Percentiles rank a stretch among this genome's conserved stretches.
phyloP scores from a whole-genome alignment of 2,888 invertebrate species.

The Drosophila paranaensis region DNA sequence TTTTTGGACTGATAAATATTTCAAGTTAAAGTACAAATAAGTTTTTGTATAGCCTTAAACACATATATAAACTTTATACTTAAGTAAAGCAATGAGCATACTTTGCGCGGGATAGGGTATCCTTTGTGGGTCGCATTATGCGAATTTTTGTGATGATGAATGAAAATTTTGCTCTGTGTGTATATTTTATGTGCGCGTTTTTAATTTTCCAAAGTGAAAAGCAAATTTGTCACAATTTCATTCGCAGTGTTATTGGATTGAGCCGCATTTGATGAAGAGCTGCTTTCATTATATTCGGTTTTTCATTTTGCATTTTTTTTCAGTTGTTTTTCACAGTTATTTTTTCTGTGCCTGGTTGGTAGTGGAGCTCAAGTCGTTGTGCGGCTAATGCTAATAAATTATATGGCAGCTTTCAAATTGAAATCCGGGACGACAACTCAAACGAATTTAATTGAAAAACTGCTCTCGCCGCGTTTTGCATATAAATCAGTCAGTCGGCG shows the following conservation, averaged over 20 bases:
- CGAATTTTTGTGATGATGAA: slow-evolving; percentile 72
- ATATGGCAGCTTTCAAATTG: slow-evolving; percentile 77
- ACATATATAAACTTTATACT: too few species aligned
- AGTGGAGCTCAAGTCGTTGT: slow-evolving; percentile 64
- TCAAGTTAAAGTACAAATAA: too few species aligned
- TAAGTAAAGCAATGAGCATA: background rate
- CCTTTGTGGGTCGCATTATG: slow-evolving; percentile 42
- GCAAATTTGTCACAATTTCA: slow-evolving; percentile 75
- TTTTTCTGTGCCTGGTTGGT: slow-evolving; percentile 7
- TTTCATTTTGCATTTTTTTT: slow-evolving; percentile 27
- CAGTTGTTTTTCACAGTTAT: slow-evolving; percentile 20
- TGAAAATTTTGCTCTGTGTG: slow-evolving; percentile 51
- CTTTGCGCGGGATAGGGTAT: slow-evolving; percentile 18
- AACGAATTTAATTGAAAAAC: slow-evolving; percentile 79
- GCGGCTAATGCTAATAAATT: slow-evolving; percentile 77
- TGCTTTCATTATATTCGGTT: slow-evolving; percentile 53
- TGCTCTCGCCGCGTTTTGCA: slow-evolving; percentile 75
- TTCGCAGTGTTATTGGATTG: slow-evolving; percentile 72
- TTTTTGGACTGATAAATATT: too few species aligned
- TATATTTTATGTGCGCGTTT: slow-evolving; percentile 67
- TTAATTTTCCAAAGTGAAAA: slow-evolving; percentile 77
- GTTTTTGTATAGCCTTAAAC: too few species aligned
- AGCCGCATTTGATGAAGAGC: slow-evolving; percentile 70
- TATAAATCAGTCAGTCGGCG: slow-evolving; percentile 66
- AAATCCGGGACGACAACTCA: slow-evolving; percentile 76